Evolutionary conservation across 2,888 invertebrate genomes (phyloP).

Genomic region (Conomelus anceps): DNA sequence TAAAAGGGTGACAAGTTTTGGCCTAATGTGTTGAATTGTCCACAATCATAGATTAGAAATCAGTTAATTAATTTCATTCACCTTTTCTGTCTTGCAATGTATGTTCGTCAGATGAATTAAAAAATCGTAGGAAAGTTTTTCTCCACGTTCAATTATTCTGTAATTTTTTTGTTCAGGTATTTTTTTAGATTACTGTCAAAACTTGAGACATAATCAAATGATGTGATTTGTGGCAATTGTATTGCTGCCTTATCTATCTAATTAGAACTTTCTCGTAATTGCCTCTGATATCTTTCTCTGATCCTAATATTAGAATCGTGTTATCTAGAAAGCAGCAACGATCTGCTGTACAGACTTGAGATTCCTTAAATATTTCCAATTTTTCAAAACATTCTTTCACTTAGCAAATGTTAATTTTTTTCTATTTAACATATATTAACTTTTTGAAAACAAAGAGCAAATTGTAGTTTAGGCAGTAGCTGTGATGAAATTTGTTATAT

Average conservation of each 20-base stretch:
- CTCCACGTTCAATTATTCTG: no score
- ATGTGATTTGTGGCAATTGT: not conserved
- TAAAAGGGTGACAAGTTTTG: not conserved
- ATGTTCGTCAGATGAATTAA: not conserved
- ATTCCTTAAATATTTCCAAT: not conserved
- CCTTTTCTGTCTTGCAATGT: not conserved
- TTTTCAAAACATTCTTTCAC: not conserved
- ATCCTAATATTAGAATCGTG: not conserved
- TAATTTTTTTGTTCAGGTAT: not conserved
- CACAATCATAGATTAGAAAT: not conserved
- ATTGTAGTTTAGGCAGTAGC: not conserved
- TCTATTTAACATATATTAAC: not conserved
- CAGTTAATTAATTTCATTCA: not conserved
- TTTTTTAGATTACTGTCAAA: not conserved
- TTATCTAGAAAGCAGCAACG: not conserved
- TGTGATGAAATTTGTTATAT: not conserved
- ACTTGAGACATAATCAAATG: not conserved
- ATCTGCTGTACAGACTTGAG: not conserved
- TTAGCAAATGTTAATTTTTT: no score
- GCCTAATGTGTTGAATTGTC: not conserved
- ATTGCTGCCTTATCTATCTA: not conserved
- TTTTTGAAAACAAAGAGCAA: not conserved
- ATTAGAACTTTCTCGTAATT: not conserved
- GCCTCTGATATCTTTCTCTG: not conserved
- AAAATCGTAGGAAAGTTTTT: not conserved